Conservation (phyloP, 1,140 invertebrate genomes). For the Anastrepha obliqua region DNA sequence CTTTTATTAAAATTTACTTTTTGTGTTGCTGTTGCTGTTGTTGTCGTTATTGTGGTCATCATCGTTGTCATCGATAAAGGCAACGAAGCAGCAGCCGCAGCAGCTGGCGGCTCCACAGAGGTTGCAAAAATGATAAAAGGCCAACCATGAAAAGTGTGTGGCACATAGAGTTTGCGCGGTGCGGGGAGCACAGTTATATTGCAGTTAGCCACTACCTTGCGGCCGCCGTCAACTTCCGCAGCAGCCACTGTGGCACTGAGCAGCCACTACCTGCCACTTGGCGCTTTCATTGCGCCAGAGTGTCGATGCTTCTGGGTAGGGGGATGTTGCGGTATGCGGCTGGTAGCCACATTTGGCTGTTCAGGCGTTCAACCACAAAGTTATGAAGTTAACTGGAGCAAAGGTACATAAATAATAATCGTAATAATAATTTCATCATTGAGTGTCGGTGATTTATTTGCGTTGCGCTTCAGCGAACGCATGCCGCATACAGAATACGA, state of each 20-base stretch:
- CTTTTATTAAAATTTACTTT: neutral
- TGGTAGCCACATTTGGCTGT: conserved; percentile 37
- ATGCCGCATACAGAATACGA: conserved; percentile 29
- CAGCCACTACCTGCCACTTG: neutral
- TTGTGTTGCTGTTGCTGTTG: neutral
- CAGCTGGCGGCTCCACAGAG: neutral
- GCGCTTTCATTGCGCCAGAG: neutral
- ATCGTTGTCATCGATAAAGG: conserved; percentile 5
- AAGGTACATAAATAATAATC: conserved; percentile 68
- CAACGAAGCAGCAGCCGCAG: neutral
- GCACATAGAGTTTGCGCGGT: neutral
- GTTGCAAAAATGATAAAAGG: conserved; percentile 13
- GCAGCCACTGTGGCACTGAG: neutral
- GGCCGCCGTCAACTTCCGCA: neutral
- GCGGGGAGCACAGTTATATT: neutral
- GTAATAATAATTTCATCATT: conserved; percentile 73
- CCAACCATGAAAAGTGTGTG: neutral
- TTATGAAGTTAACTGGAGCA: conserved; percentile 64
- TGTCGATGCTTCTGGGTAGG: neutral
- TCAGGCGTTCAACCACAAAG: conserved; percentile 29
- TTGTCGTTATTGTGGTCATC: neutral
- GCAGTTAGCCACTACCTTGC: neutral
- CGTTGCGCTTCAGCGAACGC: conserved; percentile 53
- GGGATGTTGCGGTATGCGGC: neutral
- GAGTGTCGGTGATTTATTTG: conserved; percentile 71